phyloP scores from a whole-genome alignment of 2,888 invertebrate species.

The Pyrocoelia pectoralis region DNA sequence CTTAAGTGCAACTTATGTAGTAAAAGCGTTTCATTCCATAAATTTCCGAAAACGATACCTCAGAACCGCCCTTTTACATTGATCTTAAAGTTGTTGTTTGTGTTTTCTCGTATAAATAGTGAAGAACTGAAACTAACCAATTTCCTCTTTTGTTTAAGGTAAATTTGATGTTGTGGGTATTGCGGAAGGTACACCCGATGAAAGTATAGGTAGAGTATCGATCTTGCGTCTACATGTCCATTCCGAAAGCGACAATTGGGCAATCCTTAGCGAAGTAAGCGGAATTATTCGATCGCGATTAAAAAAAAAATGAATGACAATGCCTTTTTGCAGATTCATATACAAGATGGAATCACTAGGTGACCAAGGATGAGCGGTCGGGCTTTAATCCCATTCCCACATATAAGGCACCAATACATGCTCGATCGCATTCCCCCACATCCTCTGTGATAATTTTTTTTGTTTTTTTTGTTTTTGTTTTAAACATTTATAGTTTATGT shows the following conservation, averaged over 20 bases:
- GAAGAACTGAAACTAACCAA: too few relatives aligned
- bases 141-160: constrained; percentile 58
- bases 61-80: too few relatives aligned
- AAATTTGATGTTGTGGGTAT: constrained; percentile 83
- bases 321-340: constrained; percentile 50
- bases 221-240: constrained; percentile 81
- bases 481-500: too few relatives aligned
- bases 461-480: constrained; percentile 25
- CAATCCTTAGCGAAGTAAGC: constrained; percentile 87
- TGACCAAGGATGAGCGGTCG: constrained; percentile 51
- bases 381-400: constrained; percentile 43
- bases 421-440: constrained; percentile 51
- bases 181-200: constrained; percentile 75
- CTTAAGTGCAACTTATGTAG: too few relatives aligned
- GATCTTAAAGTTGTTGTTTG: too few relatives aligned
- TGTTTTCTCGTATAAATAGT: too few relatives aligned
- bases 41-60: too few relatives aligned
- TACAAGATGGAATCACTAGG: constrained; percentile 54
- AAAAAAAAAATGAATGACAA: too few relatives aligned
- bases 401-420: constrained; percentile 47
- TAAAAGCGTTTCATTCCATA: too few relatives aligned
- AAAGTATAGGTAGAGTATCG: constrained; percentile 72
- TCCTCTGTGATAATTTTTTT: constrained; percentile 50
- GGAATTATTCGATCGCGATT: neutral
- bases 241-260: constrained; percentile 86